Evolutionary conservation across 2,888 invertebrate species (phyloP), one percentile per base, ranked within the genome.

Genomic region (Eucriotettix oculatus): DNA sequence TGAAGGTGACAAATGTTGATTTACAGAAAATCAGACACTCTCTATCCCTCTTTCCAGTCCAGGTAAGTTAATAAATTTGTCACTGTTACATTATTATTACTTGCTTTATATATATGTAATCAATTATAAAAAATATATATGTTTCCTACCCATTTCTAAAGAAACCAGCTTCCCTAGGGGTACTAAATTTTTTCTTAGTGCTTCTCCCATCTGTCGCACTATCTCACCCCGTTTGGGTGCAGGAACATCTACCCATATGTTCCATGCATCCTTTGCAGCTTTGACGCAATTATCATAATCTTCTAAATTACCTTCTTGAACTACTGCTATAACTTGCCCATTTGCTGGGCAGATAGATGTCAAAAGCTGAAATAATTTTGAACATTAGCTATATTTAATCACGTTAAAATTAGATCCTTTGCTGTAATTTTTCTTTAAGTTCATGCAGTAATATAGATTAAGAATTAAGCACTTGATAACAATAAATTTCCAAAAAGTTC

Each of bases 121-220:
- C n/a, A 29, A 29, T 48, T 48, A 48, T 10, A 44, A 14, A 11
- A 11, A 44, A 44, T 11, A 44, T 11, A 44, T 44, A 44, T 11
- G 14, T 11, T 17, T 66, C 74, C 70, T 74, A 78, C 99, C 99
- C 88, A 98, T 96, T 81, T 99, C 99, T 63, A 99, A 77, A 2
- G 97, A 88, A 16, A 98, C 93, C 42, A 99, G 78, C 73, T 91
- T 88, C 58, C 97, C 97, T 48, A 99, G 75, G 0, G 91, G 87
- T 64, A 85, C 81, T 60, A 93, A 79, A 71, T 98, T 92, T 65
- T 86, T 82, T 64, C 98, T 78, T 41, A 99, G 76, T 41, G 92
- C 95, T 68, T 97, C 90, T 11, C 98, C 99, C 68, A 99, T 96
- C 77, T 98, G 97, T 29, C 99, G 79, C 7, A 99, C 93, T 67